Evolutionary conservation across 2,797 vertebrate genomes (phyloP).

Genomic region (Acipenser ruthenus): DNA sequence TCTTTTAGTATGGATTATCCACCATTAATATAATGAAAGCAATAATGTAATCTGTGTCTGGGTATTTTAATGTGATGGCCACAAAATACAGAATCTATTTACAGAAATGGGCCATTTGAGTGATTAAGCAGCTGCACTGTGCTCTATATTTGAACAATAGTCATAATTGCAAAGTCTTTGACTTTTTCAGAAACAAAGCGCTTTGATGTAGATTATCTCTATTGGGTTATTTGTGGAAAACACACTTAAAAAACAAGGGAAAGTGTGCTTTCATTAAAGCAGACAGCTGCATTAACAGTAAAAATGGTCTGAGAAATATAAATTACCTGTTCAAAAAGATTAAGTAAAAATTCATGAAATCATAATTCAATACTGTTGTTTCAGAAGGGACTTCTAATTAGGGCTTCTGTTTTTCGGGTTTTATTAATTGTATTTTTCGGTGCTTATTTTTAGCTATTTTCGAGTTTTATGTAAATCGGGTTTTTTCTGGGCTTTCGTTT

Average conservation of each 20-base stretch:
- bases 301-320: background rate
- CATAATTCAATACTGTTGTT: no score
- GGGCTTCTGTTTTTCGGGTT: no score
- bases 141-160: constrained; percentile 31
- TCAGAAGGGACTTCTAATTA: no score
- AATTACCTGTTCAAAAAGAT: background rate
- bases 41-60: constrained; percentile 14
- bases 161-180: constrained; percentile 37
- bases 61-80: constrained; percentile 20
- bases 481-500: no score
- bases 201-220: background rate
- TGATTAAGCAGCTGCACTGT: constrained; percentile 41
- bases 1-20: constrained; percentile 11
- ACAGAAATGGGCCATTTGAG: constrained; percentile 38
- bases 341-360: no score
- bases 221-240: background rate
- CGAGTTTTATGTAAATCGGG: no score
- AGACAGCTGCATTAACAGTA: background rate
- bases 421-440: no score
- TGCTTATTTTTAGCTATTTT: no score
- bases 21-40: constrained; percentile 21
- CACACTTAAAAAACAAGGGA: background rate
- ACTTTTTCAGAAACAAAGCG: constrained; percentile 16
- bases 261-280: background rate
- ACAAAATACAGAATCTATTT: constrained; percentile 34